These are phyloP conservation scores for Dendrocincla fuliginosa DNA, from an alignment of 2,797 vertebrate genomes.

Conservation along the genomic window DNA sequence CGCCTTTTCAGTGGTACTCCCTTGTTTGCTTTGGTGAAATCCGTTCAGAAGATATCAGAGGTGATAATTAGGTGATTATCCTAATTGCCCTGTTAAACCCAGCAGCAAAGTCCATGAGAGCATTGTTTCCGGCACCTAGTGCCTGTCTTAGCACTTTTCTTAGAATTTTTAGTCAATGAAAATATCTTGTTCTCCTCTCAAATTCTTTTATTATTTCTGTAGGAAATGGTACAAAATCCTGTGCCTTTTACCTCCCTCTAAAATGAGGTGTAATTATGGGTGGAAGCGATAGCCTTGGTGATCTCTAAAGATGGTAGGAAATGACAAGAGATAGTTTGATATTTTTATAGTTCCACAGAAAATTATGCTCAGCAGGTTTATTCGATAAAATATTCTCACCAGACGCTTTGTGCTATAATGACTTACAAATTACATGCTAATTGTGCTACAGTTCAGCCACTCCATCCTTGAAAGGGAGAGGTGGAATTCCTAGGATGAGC, in stretches of 20 bases:
- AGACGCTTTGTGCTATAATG: constrained; percentile 73
- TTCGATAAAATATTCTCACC: constrained; percentile 72
- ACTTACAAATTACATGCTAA: constrained; percentile 81
- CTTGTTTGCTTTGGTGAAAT: background rate
- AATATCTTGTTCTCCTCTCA: background rate
- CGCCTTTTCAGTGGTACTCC: background rate
- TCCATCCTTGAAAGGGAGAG: constrained; percentile 59
- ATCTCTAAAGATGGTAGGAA: constrained; percentile 46
- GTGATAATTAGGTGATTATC: background rate
- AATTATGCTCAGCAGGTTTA: constrained; percentile 77
- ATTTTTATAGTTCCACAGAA: constrained; percentile 69
- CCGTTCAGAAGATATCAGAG: background rate
- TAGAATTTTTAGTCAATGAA: constrained; percentile 1
- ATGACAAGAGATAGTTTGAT: constrained; percentile 48
- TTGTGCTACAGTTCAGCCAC: constrained; percentile 70
- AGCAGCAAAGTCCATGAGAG: background rate
- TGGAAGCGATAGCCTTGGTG: background rate
- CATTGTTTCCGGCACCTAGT: background rate
- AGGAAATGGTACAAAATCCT: background rate
- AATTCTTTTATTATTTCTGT: background rate
- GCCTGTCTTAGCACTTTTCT: constrained; percentile 20
- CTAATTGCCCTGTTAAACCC: background rate
- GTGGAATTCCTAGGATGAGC: constrained; percentile 32
- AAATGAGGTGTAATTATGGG: constrained; percentile 49
- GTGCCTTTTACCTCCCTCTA: background rate